These are phyloP conservation scores for Phylloscopus collybita DNA, from an alignment of 2,797 vertebrate species.

Conservation along the genomic window DNA sequence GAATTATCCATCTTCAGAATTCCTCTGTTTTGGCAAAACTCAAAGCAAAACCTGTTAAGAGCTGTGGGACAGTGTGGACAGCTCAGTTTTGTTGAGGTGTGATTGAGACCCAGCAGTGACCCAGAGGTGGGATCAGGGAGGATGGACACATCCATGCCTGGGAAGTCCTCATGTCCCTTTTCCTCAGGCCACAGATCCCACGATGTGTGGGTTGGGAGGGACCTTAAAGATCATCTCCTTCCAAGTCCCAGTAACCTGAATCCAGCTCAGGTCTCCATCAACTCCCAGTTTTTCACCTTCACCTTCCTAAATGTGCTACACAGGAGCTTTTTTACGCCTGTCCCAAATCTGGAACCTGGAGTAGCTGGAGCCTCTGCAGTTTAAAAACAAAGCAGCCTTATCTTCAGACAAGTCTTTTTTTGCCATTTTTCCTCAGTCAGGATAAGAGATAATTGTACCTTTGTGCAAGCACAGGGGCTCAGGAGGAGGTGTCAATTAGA, in stretches of 20 bases:
- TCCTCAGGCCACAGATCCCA: background rate
- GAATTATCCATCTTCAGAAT: background rate
- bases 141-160: background rate
- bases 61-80: background rate
- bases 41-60: background rate
- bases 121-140: background rate
- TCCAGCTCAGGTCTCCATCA: background rate
- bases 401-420: background rate
- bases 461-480: background rate
- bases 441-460: background rate
- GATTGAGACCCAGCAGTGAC: background rate
- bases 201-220: background rate
- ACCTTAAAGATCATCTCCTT: background rate
- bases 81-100: background rate
- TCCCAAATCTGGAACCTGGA: background rate
- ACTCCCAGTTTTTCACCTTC: background rate
- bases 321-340: background rate
- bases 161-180: background rate
- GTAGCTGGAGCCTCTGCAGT: background rate
- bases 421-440: background rate
- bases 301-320: background rate
- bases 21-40: background rate
- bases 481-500: slow-evolving; percentile 12
- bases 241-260: background rate
- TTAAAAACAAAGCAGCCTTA: background rate